phyloP scores from a whole-genome alignment of 2,888 invertebrate genomes.

The Acanthosepion lycidas region DNA sequence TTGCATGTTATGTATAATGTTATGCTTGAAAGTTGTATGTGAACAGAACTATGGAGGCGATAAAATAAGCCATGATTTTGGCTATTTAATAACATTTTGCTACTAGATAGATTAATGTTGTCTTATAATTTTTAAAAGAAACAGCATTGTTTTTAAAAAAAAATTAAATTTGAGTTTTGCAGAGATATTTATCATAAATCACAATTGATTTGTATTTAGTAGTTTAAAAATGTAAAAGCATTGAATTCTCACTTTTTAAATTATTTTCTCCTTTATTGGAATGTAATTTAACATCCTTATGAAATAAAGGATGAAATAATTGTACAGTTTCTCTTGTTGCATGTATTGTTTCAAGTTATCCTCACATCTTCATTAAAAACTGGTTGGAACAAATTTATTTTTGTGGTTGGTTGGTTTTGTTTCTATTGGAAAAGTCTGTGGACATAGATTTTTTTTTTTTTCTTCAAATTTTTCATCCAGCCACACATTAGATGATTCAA shows the following conservation, averaged over 20 bases:
- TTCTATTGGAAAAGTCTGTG: background rate
- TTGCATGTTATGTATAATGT: background rate
- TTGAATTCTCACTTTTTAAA: background rate
- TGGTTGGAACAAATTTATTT: background rate
- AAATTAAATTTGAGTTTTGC: no score
- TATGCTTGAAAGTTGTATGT: background rate
- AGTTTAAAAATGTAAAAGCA: background rate
- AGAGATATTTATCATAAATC: no score
- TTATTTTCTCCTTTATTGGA: background rate
- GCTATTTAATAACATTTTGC: no score
- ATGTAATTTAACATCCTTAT: background rate
- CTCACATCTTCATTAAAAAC: background rate
- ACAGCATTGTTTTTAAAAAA: background rate
- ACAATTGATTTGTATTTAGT: no score
- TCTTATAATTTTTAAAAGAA: background rate
- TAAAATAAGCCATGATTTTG: background rate
- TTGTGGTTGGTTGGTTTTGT: background rate
- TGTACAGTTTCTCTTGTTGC: background rate
- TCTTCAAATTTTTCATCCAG: background rate
- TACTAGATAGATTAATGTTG: background rate
- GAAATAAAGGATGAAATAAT: background rate
- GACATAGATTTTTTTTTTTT: background rate
- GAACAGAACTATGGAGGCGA: background rate
- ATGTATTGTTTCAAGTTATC: constrained; percentile 33
- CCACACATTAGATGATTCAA: background rate